Evolutionary conservation across 1,140 invertebrate genomes (phyloP).

Genomic region (Hylyphantes graminicola): DNA sequence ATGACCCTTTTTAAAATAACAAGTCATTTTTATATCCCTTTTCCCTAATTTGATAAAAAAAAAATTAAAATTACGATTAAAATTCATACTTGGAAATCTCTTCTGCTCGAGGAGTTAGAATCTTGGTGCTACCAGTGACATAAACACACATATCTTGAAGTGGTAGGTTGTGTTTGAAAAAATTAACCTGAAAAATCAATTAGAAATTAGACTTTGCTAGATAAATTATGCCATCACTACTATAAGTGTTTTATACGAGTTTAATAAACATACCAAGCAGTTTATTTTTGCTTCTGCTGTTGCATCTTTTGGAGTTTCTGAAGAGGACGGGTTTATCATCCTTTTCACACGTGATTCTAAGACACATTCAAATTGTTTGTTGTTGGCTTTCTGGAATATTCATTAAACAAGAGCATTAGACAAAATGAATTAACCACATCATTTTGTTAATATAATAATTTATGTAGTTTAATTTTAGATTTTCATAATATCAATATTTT

Average conservation of each 20-base stretch:
- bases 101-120: conserved; percentile 54
- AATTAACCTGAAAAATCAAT: conserved; percentile 63
- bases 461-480: neutral
- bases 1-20: no score
- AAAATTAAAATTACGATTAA: neutral
- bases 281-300: conserved; percentile 65
- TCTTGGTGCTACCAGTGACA: conserved; percentile 64
- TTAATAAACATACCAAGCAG: conserved; percentile 62
- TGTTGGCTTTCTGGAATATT: conserved; percentile 54
- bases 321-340: conserved; percentile 64
- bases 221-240: neutral
- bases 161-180: conserved; percentile 63
- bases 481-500: no score
- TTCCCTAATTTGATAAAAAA: no score
- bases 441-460: neutral
- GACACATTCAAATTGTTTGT: conserved; percentile 61
- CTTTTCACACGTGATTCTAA: conserved; percentile 63
- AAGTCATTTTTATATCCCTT: no score
- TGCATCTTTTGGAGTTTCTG: conserved; percentile 63
- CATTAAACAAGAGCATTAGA: neutral
- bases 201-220: neutral
- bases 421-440: conserved; percentile 23
- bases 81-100: conserved; percentile 65
- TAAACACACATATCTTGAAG: conserved; percentile 65
- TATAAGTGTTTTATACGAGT: neutral